Base-by-base conservation (phyloP, 37 sponge, comb jelly and placozoan genomes). In the Theonella swinhoei region DNA sequence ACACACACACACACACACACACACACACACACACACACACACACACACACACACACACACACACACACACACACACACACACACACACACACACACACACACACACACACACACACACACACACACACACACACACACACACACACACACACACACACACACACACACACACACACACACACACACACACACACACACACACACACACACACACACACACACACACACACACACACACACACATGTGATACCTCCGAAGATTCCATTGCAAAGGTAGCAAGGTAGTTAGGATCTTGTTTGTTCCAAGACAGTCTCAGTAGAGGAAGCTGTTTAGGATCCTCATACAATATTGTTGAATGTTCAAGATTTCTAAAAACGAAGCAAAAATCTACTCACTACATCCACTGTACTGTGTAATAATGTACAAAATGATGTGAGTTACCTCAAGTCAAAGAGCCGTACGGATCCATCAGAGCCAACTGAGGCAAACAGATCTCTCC, bases 401-500 rank as follows among this genome's bases (percentile, higher is more conserved):
- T 14, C 54, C 54, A 17, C 7, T 47, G 14, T 47, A 47, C 54
- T 47, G 14, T 17, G 54, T 47, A 47, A 7, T 47, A 47, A 7
- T 14, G 54, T 47, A 47, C 54, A 17, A 17, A 47, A 14, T 47
- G 54, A 47, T 47, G 14, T 47, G 14, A 29, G 80, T 25, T 29
- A 92, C 96, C 96, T 86, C n/a, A 97, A 82, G 65, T 97, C 98
- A 79, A 97, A 97, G 91, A 97, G 90, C 23, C 98, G 75, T n/a
- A 97, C 95, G 24, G 93, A 92, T 3, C 98, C 98, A 77, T 97
- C 98, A n/a, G 93, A 93, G 62, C 98, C 98, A 0, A 95, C 95
- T 47, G 95, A 95, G 1, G 95, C 93, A 77, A 97, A 97, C 11
- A 97, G 63, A 47, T 97, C 95, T 42, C 95, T 83, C 19, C 98